phyloP scores from a whole-genome alignment of 2,113 vertebrate species.

The Hippocampus abdominalis region DNA sequence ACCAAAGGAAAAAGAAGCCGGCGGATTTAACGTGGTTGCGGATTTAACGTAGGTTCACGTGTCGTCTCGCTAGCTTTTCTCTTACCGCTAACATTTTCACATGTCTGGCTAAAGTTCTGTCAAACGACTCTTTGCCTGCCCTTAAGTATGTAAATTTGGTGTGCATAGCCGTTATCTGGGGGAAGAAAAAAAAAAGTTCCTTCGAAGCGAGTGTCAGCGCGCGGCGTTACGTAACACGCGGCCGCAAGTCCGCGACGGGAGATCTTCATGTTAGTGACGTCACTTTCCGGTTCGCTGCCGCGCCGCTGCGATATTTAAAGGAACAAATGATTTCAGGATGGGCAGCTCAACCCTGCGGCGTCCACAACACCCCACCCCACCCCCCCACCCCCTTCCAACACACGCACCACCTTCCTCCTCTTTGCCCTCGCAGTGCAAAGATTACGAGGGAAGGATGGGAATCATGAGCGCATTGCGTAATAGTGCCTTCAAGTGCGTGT shows the following conservation, averaged over 20 bases:
- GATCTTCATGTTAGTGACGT: background rate
- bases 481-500: background rate
- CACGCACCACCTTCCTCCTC: background rate
- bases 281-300: background rate
- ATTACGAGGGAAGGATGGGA: background rate
- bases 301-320: background rate
- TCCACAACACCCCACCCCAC: too few species aligned
- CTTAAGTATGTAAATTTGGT: too few species aligned
- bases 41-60: too few species aligned
- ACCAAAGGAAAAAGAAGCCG: too few species aligned
- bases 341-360: background rate
- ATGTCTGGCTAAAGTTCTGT: too few species aligned
- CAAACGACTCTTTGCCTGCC: too few species aligned
- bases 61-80: too few species aligned
- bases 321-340: conserved; percentile 8
- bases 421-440: background rate
- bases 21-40: too few species aligned
- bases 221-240: background rate
- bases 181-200: too few species aligned
- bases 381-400: background rate
- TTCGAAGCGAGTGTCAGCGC: background rate
- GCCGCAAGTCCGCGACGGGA: background rate
- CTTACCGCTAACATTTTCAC: too few species aligned
- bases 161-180: too few species aligned
- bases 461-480: background rate